Conservation (phyloP, 2,113 vertebrate species). For the Corythoichthys intestinalis region DNA sequence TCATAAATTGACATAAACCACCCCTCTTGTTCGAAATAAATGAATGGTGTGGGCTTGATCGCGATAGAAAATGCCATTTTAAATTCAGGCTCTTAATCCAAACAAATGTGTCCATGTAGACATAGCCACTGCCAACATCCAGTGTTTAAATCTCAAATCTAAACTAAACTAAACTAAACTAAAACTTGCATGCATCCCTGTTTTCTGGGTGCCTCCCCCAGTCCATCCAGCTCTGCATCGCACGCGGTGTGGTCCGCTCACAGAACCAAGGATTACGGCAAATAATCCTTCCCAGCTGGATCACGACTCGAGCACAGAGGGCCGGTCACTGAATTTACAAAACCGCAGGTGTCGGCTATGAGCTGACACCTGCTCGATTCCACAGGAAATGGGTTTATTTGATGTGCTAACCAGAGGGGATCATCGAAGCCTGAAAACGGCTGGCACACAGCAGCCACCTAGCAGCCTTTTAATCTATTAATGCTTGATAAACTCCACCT, state of each 20-base stretch:
- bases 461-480: slow-evolving; percentile 41
- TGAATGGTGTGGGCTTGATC: no score
- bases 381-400: slow-evolving; percentile 46
- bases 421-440: slow-evolving; percentile 31
- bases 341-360: slow-evolving; percentile 31
- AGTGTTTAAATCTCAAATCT: no score
- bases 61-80: no score
- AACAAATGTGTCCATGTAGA: no score
- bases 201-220: slow-evolving; percentile 8
- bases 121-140: no score
- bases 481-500: slow-evolving; percentile 39
- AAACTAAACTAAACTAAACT: no score
- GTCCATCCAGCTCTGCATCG: slow-evolving; percentile 20
- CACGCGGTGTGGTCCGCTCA: slow-evolving; percentile 46
- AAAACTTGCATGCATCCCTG: no score
- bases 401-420: slow-evolving; percentile 30
- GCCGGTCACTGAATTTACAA: slow-evolving; percentile 22
- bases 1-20: no score
- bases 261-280: slow-evolving; percentile 64
- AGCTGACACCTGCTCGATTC: slow-evolving; percentile 52
- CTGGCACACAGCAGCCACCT: slow-evolving; percentile 11
- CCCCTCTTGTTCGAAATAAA: no score
- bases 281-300: slow-evolving; percentile 61
- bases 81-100: no score
- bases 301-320: slow-evolving; percentile 32